These are phyloP conservation scores for Caenorhabditis sp. DNA, from an alignment of 2,888 invertebrate genomes.

Conservation along the genomic window DNA sequence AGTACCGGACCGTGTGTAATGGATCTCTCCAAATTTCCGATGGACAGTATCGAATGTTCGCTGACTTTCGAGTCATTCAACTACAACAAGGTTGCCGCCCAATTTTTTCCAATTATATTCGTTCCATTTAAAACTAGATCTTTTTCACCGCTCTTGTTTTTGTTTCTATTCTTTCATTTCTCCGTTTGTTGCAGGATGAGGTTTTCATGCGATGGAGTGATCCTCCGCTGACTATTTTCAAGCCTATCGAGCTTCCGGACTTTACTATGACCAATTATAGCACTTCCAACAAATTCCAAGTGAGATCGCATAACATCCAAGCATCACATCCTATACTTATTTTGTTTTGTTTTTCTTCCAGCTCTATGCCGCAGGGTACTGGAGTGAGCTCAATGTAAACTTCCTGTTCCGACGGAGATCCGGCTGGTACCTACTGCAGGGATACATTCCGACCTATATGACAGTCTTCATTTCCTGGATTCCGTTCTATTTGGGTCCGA, in stretches of 20 bases:
- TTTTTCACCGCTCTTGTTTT: conserved; percentile 7
- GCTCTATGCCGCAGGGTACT: conserved; percentile 77
- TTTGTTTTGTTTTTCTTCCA: conserved; percentile 40
- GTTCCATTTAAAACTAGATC: too few relatives aligned
- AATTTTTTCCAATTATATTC: neutral
- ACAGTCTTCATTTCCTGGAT: conserved; percentile 79
- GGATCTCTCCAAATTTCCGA: conserved; percentile 77
- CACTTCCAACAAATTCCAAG: conserved; percentile 63
- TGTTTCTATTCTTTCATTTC: too few relatives aligned
- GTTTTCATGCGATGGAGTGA: conserved; percentile 72
- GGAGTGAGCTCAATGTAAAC: conserved; percentile 78
- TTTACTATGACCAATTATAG: conserved; percentile 75
- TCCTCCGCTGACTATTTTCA: conserved; percentile 68
- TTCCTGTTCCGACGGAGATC: conserved; percentile 77
- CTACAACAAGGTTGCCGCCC: conserved; percentile 75
- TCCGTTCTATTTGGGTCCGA: conserved; percentile 77
- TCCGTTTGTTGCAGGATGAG: conserved; percentile 58
- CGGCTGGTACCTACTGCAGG: conserved; percentile 79
- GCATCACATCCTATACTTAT: neutral
- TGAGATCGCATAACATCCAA: conserved; percentile 2
- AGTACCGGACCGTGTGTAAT: conserved; percentile 78
- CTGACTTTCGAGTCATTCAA: conserved; percentile 79
- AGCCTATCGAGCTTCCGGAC: conserved; percentile 78
- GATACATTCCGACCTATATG: conserved; percentile 79
- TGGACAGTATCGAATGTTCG: conserved; percentile 75